Base-by-base conservation (phyloP, 2,888 invertebrate species). In the Aspidiotus rigidus region DNA sequence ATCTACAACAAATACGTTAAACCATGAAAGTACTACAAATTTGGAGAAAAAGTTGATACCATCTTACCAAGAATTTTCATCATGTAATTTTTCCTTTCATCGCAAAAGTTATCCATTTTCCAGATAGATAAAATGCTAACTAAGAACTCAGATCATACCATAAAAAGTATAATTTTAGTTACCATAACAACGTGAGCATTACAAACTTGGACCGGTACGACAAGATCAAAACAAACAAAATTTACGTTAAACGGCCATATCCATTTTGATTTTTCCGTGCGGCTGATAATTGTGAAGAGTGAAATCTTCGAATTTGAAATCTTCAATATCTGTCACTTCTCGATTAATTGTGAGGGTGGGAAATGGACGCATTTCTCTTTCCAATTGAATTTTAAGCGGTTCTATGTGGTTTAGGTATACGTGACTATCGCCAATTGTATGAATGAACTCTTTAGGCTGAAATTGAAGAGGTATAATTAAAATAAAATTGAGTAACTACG, bases 351-450 rank as follows among this genome's bases (percentile, higher is more conserved):
- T 80, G 64, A 99, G 79, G 71, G 82, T 88, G 0, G 96, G 96
- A 77, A 96, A 97, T 10, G 86, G 83, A 64, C 83, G 83, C 0
- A 97, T 96, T 67, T 80, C 80, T 64, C 98, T 84, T 74, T 83
- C 78, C 28, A 95, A 74, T 79, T 98, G 97, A 74, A 86, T 83
- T 75, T 87, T 83, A 1, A 98, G 79, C 0, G 93, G 87, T 67
- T 89, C 87, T 39, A 93, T 80, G 77, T 99, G 98, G 77, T 93
- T 96, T 10, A 85, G 78, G 77, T 98, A 99, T 1, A 99, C 86
- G 80, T 98, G 98, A 55, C 93, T 89, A 79, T 99, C 98, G 11
- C 98, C 98, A 73, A 95, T 83, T 0, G 93, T 90, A 78, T 97
- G 96, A 2, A 98, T 82, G 77, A 99, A 94, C 73, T 97, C 96